Percentiles rank a stretch among this genome's conserved stretches.
Evolutionary conservation across 2,888 invertebrate genomes (phyloP).

Genomic region (Phaonia tiefii): DNA sequence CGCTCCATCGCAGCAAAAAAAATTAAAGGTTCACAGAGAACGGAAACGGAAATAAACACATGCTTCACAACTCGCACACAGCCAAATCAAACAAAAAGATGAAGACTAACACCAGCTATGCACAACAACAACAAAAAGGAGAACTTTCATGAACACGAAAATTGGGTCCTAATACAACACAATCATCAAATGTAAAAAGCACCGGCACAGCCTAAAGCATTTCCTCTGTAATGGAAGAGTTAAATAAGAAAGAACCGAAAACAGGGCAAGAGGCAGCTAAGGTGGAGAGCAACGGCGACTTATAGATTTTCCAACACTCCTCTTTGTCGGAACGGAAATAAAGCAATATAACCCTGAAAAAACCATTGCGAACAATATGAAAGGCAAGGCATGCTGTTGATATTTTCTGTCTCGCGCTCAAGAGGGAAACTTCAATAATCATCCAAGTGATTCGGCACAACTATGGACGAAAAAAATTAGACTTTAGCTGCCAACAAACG

Average conservation of each 20-base stretch:
- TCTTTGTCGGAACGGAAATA: constrained; percentile 34
- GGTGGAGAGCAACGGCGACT: constrained; percentile 11
- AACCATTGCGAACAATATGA: neutral
- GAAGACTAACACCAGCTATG: constrained; percentile 57
- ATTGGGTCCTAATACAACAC: constrained; percentile 51
- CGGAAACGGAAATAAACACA: constrained; percentile 60
- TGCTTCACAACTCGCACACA: constrained; percentile 30
- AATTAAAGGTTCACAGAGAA: constrained; percentile 1
- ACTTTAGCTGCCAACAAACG: neutral
- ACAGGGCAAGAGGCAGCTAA: neutral
- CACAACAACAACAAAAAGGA: constrained; percentile 53
- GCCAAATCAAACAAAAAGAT: constrained; percentile 57
- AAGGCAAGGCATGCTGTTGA: neutral
- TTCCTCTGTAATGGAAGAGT: constrained; percentile 65
- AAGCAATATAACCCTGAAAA: constrained; percentile 28
- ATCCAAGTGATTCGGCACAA: constrained; percentile 39
- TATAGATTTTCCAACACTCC: constrained; percentile 20
- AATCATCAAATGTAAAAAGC: neutral
- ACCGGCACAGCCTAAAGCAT: constrained; percentile 64
- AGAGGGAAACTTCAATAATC: constrained; percentile 56
- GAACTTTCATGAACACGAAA: constrained; percentile 50
- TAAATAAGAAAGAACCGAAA: constrained; percentile 43
- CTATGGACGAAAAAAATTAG: neutral
- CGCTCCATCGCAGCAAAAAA: constrained; percentile 26
- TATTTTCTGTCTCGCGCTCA: too few relatives aligned